Percentiles rank a stretch among this genome's conserved stretches.
Conservation (phyloP, 2,888 invertebrate species). For the Stramonita haemastoma region DNA sequence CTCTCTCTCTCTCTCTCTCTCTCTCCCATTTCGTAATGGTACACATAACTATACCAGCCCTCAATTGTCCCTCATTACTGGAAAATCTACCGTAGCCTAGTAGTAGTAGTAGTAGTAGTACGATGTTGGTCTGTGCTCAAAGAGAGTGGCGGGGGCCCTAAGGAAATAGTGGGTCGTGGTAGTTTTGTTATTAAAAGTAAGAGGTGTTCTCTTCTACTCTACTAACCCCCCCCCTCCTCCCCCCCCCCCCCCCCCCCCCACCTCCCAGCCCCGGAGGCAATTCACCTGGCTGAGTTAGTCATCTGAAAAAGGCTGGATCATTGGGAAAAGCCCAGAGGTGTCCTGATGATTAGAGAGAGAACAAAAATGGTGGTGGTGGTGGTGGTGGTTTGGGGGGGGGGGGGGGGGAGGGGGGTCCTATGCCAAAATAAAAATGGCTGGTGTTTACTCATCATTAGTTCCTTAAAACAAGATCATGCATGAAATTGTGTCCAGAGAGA, state of each 20-base stretch:
- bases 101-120: neutral
- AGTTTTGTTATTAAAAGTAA: slow-evolving; percentile 13
- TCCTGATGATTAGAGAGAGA: neutral
- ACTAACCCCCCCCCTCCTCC: neutral
- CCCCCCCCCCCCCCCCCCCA: neutral
- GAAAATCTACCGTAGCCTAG: neutral
- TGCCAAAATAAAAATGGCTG: too few species aligned
- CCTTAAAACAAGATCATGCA: too few species aligned
- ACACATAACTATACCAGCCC: neutral
- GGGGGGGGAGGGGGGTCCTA: neutral
- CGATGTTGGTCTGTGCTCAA: neutral
- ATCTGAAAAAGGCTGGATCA: neutral
- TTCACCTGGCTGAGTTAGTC: neutral
- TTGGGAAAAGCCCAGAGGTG: neutral
- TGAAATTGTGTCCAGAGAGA: too few species aligned
- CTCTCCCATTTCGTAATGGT: neutral
- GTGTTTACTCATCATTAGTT: too few species aligned
- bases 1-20: too few species aligned
- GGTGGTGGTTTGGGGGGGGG: neutral
- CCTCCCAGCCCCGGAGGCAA: neutral
- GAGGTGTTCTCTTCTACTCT: neutral
- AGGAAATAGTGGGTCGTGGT: neutral
- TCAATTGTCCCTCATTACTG: neutral
- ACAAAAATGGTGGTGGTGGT: neutral
- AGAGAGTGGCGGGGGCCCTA: too few species aligned